Evolutionary conservation across 1,140 invertebrate genomes (phyloP).

Genomic region (Vanessa atalanta): DNA sequence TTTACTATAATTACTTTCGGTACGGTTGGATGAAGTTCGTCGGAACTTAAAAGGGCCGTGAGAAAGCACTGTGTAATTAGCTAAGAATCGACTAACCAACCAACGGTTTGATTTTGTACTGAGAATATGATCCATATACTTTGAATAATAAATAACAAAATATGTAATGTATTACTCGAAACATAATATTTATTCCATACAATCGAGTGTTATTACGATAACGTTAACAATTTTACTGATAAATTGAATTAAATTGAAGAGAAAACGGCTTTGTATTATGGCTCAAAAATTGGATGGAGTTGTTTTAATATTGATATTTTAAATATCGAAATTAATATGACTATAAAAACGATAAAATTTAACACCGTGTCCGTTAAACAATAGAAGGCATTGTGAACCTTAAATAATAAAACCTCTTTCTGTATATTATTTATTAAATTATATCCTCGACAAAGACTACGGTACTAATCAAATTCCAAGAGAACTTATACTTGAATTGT

Average conservation of each 20-base stretch:
- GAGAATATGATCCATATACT: slow-evolving; percentile 31
- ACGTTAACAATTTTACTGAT: slow-evolving; percentile 33
- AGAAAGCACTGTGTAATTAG: slow-evolving; percentile 26
- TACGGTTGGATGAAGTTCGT: slow-evolving; percentile 1
- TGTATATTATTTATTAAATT: slow-evolving; percentile 21
- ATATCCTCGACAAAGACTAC: slow-evolving; percentile 28
- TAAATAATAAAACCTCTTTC: background rate
- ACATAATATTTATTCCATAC: background rate
- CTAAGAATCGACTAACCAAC: slow-evolving; percentile 22
- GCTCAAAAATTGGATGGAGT: background rate
- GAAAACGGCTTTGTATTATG: slow-evolving; percentile 4
- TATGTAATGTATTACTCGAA: background rate
- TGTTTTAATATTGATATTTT: too few relatives aligned
- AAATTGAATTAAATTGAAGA: slow-evolving; percentile 25
- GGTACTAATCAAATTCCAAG: slow-evolving; percentile 32
- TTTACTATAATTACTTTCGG: background rate
- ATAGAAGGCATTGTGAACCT: background rate
- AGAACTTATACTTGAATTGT: slow-evolving; percentile 33
- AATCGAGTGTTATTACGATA: slow-evolving; percentile 23
- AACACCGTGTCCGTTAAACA: background rate
- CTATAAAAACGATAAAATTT: too few relatives aligned
- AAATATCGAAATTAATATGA: too few relatives aligned
- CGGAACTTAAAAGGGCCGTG: slow-evolving; percentile 16
- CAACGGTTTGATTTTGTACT: slow-evolving; percentile 45
- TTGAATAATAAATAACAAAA: slow-evolving; percentile 41